These are phyloP conservation scores for Microtus oregoni DNA, from an alignment of 2,113 vertebrate genomes.

Conservation along the genomic window DNA sequence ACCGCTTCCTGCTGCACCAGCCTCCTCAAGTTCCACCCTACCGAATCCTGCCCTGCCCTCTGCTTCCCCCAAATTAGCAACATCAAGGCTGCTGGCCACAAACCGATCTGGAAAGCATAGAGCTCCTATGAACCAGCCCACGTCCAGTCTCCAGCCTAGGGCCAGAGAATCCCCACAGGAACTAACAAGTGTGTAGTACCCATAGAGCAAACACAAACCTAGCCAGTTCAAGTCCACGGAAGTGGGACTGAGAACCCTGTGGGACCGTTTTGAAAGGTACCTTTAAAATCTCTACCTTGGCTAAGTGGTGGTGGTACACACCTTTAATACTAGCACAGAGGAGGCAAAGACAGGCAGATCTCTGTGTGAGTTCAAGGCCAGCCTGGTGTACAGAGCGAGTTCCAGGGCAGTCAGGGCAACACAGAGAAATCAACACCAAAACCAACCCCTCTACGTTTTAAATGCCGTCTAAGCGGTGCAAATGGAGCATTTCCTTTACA, in stretches of 20 bases:
- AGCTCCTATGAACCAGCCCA: not conserved
- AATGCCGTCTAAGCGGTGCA: too few relatives aligned
- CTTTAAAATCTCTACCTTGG: too few relatives aligned
- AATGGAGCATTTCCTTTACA: not conserved
- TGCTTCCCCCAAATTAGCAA: accelerated
- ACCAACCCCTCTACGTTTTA: not conserved
- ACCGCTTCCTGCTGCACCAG: not conserved
- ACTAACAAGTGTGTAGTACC: too few relatives aligned
- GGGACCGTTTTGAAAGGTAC: accelerated
- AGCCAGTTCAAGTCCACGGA: accelerated
- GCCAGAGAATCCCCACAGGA: too few relatives aligned
- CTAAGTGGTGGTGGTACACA: too few relatives aligned
- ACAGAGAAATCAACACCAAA: not conserved
- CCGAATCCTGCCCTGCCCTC: not conserved
- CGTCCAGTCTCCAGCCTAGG: not conserved
- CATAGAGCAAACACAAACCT: not conserved
- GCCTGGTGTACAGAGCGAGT: too few relatives aligned
- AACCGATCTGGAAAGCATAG: accelerated
- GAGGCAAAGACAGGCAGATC: too few relatives aligned
- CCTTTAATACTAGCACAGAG: too few relatives aligned
- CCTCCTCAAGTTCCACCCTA: too few relatives aligned
- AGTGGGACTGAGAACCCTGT: accelerated
- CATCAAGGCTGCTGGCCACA: accelerated
- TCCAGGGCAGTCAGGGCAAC: too few relatives aligned
- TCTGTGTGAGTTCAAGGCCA: too few relatives aligned